A percentile compares a stretch with the other conserved stretches of the same genome.
These are phyloP conservation scores for Drosophila neutralis DNA, from an alignment of 2,888 invertebrate genomes.

Conservation along the genomic window DNA sequence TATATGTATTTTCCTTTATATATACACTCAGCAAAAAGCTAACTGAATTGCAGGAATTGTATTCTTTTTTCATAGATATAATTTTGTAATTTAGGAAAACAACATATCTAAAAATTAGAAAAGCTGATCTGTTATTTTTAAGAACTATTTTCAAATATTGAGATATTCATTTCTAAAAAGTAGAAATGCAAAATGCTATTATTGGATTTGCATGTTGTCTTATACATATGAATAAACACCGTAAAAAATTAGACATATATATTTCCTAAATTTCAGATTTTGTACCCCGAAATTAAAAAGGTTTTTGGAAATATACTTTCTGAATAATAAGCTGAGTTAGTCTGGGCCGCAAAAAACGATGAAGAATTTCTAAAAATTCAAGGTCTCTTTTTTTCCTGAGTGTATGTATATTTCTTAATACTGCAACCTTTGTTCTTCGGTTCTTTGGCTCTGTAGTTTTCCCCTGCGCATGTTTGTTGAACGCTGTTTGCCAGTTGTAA, in stretches of 20 bases:
- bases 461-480: constrained; percentile 23
- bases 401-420: constrained; percentile 5
- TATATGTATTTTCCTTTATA: not conserved
- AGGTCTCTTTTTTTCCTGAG: not conserved
- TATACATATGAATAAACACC: not conserved
- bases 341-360: not conserved
- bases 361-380: not conserved
- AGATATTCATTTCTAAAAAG: too few species aligned
- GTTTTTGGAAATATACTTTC: not conserved
- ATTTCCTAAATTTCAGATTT: fast-evolving
- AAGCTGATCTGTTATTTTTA: too few species aligned
- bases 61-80: not conserved
- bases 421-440: constrained; percentile 13
- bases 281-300: not conserved
- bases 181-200: too few species aligned
- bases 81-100: fast-evolving
- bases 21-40: not conserved
- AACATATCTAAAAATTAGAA: not conserved
- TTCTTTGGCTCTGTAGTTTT: constrained; percentile 1
- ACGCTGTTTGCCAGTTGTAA: constrained; percentile 67
- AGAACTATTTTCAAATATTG: too few species aligned
- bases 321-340: not conserved
- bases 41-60: fast-evolving
- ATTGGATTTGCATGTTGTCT: too few species aligned
- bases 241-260: not conserved